Evolutionary conservation across 1,140 invertebrate species (phyloP).

Genomic region (Chrysomallon squamiferum): DNA sequence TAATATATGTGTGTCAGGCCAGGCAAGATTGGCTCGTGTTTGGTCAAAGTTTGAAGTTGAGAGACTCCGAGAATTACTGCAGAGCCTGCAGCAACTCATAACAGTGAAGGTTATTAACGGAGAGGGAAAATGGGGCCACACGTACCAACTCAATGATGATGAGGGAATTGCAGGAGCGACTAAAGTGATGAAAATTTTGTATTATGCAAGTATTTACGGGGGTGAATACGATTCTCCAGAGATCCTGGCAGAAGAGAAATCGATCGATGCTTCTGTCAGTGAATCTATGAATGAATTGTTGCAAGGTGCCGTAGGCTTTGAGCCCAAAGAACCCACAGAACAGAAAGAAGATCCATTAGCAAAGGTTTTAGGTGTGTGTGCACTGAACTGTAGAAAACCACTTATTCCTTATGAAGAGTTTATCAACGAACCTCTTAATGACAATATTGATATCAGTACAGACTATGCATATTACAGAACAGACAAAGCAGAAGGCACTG

Average conservation of each 20-base stretch:
- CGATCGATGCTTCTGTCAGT: constrained; percentile 45
- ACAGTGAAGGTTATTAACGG: constrained; percentile 77
- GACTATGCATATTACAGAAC: constrained; percentile 88
- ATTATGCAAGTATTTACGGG: constrained; percentile 87
- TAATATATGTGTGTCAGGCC: constrained; percentile 76
- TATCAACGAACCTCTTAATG: constrained; percentile 91
- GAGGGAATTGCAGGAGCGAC: constrained; percentile 77
- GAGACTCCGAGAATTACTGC: constrained; percentile 76
- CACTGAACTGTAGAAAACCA: constrained; percentile 82
- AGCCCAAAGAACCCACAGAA: constrained; percentile 51
- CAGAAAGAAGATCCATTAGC: constrained; percentile 63
- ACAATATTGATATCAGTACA: constrained; percentile 89
- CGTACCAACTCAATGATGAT: constrained; percentile 85
- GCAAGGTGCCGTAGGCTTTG: constrained; percentile 51
- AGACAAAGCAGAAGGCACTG: constrained; percentile 29
- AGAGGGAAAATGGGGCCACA: constrained; percentile 69
- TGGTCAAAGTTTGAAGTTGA: constrained; percentile 79
- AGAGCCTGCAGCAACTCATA: constrained; percentile 86
- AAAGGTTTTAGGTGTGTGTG: constrained; percentile 73
- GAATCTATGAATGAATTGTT: constrained; percentile 53
- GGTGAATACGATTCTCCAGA: constrained; percentile 77
- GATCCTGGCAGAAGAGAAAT: constrained; percentile 52
- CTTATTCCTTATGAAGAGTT: constrained; percentile 86
- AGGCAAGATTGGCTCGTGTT: constrained; percentile 79
- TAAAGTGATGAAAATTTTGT: constrained; percentile 76